phyloP scores from a whole-genome alignment of 2,888 invertebrate species.

The Aproaerema taeniolella region DNA sequence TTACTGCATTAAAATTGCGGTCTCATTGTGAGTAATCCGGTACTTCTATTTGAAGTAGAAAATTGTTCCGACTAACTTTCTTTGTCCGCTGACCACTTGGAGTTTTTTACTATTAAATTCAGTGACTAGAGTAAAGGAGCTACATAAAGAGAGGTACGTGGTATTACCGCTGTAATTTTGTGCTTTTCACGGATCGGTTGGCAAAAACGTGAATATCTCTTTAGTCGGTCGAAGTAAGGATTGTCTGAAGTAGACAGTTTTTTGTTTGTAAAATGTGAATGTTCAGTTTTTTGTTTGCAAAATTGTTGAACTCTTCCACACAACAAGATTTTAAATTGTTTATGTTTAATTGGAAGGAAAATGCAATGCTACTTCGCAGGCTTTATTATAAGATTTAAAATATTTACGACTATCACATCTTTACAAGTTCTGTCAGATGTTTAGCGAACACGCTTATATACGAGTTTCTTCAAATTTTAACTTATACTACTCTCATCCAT shows the following conservation, averaged over 20 bases:
- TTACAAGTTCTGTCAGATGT: no score
- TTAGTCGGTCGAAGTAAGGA: conserved; percentile 31
- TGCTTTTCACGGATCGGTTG: conserved; percentile 26
- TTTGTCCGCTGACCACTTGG: conserved; percentile 64
- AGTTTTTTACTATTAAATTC: conserved; percentile 65
- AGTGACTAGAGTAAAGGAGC: conserved; percentile 30
- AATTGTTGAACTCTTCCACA: no score
- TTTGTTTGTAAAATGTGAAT: conserved; percentile 8
- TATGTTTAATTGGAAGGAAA: no score
- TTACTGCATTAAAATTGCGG: conserved; percentile 22
- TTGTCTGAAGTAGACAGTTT: conserved; percentile 33
- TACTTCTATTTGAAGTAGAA: conserved; percentile 63
- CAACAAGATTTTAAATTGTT: no score
- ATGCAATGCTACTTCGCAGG: no score
- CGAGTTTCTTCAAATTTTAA: no score
- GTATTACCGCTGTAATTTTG: conserved; percentile 27
- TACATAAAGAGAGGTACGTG: conserved; percentile 16
- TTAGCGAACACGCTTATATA: no score
- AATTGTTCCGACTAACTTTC: conserved; percentile 65
- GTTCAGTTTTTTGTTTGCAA: no score
- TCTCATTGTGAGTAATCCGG: conserved; percentile 32
- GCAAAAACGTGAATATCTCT: conserved; percentile 35
- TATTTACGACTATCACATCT: no score
- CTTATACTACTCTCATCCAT: no score
- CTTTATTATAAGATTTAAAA: no score